These are phyloP conservation scores for Volucella zonaria DNA, from an alignment of 2,888 invertebrate species.

Conservation along the genomic window DNA sequence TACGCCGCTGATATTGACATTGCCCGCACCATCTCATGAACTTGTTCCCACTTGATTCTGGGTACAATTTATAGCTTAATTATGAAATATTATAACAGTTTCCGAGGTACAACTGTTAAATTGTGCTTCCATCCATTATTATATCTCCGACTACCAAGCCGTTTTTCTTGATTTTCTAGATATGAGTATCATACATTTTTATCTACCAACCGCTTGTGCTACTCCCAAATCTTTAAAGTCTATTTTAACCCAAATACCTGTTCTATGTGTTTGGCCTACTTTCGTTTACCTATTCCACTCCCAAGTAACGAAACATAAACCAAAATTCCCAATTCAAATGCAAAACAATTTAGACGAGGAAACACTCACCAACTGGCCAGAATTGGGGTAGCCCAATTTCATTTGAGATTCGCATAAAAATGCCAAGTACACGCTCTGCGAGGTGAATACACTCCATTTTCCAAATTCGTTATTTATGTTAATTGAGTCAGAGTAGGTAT, in stretches of 20 bases:
- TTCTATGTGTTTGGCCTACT: slow-evolving; percentile 9
- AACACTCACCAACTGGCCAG: slow-evolving; percentile 9
- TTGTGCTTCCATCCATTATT: no score
- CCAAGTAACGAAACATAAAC: not conserved
- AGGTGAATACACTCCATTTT: slow-evolving; percentile 63
- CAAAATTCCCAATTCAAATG: not conserved
- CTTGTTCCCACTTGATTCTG: no score
- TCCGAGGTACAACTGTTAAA: no score
- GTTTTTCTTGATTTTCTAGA: no score
- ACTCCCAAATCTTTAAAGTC: not conserved
- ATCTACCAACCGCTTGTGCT: not conserved
- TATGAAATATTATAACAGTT: no score
- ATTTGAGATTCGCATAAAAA: slow-evolving; percentile 59
- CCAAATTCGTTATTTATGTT: slow-evolving; percentile 58
- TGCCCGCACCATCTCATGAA: no score
- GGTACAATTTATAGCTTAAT: no score
- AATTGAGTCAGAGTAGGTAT: slow-evolving; percentile 25
- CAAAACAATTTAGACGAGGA: slow-evolving; percentile 16
- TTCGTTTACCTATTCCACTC: slow-evolving; percentile 16
- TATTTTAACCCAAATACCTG: slow-evolving; percentile 18
- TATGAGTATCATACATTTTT: not conserved
- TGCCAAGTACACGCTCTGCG: slow-evolving; percentile 29
- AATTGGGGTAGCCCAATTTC: slow-evolving; percentile 57
- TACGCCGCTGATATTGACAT: no score
- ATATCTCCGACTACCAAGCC: no score